A percentile compares a stretch with the other conserved stretches of the same genome.
Evolutionary conservation across 2,797 vertebrate species (phyloP).

Genomic region (Scleropages formosus): DNA sequence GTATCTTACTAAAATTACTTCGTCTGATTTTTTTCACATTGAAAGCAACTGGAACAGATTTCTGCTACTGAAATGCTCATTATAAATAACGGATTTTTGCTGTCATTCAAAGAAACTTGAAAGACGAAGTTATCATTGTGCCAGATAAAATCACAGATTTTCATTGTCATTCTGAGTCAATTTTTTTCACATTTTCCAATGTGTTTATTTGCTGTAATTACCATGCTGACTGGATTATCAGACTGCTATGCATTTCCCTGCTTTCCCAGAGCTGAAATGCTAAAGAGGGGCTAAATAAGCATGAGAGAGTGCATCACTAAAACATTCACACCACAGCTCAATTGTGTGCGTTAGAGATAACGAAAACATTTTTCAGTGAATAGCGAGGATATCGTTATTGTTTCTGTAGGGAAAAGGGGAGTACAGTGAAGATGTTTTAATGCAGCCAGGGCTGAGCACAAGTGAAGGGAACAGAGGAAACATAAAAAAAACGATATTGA

Average conservation of each 20-base stretch:
- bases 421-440: not conserved
- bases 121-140: slow-evolving; percentile 8
- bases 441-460: not conserved
- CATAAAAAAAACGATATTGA: not conserved
- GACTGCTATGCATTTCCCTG: slow-evolving; percentile 7
- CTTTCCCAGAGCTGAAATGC: slow-evolving; percentile 19
- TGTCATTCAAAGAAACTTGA: not conserved
- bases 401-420: not conserved
- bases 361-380: slow-evolving; percentile 2
- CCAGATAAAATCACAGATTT: too few species aligned
- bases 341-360: slow-evolving; percentile 36
- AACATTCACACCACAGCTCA: slow-evolving; percentile 25
- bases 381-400: not conserved
- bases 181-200: slow-evolving; percentile 13
- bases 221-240: slow-evolving; percentile 18
- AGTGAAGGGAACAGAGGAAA: not conserved
- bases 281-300: slow-evolving; percentile 33
- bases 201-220: slow-evolving; percentile 25
- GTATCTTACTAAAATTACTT: not conserved
- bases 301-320: slow-evolving; percentile 41
- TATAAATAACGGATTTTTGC: slow-evolving; percentile 13
- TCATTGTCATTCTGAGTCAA: not conserved
- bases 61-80: not conserved
- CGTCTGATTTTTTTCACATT: not conserved
- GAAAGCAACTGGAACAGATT: not conserved